Conservation (phyloP, 2,888 invertebrate genomes). For the Orthosia incerta region DNA sequence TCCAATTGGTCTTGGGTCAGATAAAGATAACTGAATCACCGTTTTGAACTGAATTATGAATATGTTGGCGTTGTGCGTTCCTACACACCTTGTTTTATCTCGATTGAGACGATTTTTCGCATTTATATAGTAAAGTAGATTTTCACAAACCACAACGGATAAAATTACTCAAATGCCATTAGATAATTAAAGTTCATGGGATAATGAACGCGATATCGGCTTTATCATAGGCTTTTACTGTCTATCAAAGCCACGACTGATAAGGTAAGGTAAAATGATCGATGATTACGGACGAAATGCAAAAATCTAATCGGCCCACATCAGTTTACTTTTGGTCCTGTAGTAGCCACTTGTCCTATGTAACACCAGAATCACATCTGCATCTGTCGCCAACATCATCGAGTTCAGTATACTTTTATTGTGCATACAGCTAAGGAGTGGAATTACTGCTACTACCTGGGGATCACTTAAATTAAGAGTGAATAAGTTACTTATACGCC, state of each 20-base stretch:
- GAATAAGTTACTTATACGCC: no score
- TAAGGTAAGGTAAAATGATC: slow-evolving; percentile 6
- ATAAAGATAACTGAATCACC: no score
- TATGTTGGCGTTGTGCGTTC: no score
- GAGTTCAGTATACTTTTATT: background rate
- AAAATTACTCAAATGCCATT: background rate
- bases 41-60: no score
- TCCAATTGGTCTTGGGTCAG: no score
- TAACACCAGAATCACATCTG: background rate
- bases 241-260: slow-evolving; percentile 12
- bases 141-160: background rate
- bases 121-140: no score
- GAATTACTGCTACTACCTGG: no score
- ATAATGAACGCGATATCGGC: background rate
- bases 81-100: no score
- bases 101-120: no score
- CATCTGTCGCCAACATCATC: no score
- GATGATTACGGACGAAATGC: slow-evolving; percentile 1
- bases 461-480: no score
- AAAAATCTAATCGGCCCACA: background rate
- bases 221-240: slow-evolving; percentile 35
- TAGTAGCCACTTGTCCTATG: background rate
- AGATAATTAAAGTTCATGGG: background rate
- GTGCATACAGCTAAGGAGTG: no score
- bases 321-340: background rate